Conservation (phyloP, 2,797 vertebrate species). For the Spinibarbus caldwelli region DNA sequence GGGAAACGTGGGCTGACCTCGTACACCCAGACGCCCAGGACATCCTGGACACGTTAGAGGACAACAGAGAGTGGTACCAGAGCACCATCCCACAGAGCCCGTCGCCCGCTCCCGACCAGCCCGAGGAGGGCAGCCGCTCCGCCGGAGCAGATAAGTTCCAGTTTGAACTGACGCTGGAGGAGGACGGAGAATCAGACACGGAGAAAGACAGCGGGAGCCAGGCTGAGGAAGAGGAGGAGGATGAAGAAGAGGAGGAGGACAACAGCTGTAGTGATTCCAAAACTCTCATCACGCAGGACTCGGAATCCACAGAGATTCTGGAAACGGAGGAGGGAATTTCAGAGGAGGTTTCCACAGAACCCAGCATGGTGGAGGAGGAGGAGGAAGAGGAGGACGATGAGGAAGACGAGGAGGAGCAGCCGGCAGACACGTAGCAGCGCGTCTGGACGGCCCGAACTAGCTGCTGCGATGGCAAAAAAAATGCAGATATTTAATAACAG, state of each 20-base stretch:
- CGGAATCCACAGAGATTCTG: constrained; percentile 84
- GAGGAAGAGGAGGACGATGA: constrained; percentile 64
- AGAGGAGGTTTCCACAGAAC: constrained; percentile 70
- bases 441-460: constrained; percentile 28
- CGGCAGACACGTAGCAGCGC: constrained; percentile 80
- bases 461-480: background rate
- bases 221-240: constrained; percentile 65
- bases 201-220: constrained; percentile 66
- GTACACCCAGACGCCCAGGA: constrained; percentile 83
- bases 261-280: constrained; percentile 87
- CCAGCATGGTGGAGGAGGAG: constrained; percentile 70
- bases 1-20: constrained; percentile 85
- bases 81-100: constrained; percentile 83
- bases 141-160: constrained; percentile 74
- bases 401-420: constrained; percentile 61
- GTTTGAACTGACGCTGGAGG: constrained; percentile 79
- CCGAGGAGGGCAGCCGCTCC: constrained; percentile 18
- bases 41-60: constrained; percentile 82
- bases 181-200: constrained; percentile 67
- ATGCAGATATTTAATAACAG: constrained; percentile 42
- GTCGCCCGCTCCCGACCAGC: constrained; percentile 46
- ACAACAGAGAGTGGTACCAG: constrained; percentile 86
- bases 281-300: constrained; percentile 87
- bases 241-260: constrained; percentile 70
- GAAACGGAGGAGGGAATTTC: constrained; percentile 67